Base-by-base conservation (phyloP, 2,797 vertebrate genomes). In the Onychomys torridus region DNA sequence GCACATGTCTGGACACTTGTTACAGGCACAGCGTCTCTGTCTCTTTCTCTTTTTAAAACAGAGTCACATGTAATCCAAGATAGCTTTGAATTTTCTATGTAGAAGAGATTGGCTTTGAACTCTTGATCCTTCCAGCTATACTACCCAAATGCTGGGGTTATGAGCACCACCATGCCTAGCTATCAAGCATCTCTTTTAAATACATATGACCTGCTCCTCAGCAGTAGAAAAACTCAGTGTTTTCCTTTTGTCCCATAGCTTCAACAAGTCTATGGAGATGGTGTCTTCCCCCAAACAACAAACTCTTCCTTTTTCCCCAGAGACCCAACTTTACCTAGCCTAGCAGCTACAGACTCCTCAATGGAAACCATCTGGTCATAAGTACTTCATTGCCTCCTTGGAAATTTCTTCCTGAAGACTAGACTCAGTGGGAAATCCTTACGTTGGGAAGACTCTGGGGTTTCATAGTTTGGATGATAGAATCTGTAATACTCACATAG, bases 281-380 rank as follows among this genome's bases (percentile, higher is more conserved):
- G 14, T 76, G n/a, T 90, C 71, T 97, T 87, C 59, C 46, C 61
- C 93, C 76, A 91, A 96, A 92, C 55, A 97, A 89, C 65, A 96
- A 96, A 96, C 84, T n/a, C 25, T 92, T 76, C 86, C 77, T 83
- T 88, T 57, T 57, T 17, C 77, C 91, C 90, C 81, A 34, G 59
- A 87, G 81, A 85, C 40, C 71, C 57, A 32, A 65, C 46, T 96
- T 97, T 96, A 87, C 87, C 81, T 27, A 55, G 61, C 75, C 84
- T 89, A 90, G 84, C 84, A 86, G 43, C 71, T 93, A 61, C 1
- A 52, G 49, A 52, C 12, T 52, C 49, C 49, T 52, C 49, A 52
- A 52, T 52, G 49, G 49, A 77, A 85, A 82, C 21, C 57, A 75
- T 86, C 71, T 55, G 57, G 27, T 93, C 59, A 27, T 85, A 90